Percentiles rank a stretch among this genome's conserved stretches.
Evolutionary conservation across 2,113 vertebrate genomes (phyloP).

Genomic region (Pteropus alecto): DNA sequence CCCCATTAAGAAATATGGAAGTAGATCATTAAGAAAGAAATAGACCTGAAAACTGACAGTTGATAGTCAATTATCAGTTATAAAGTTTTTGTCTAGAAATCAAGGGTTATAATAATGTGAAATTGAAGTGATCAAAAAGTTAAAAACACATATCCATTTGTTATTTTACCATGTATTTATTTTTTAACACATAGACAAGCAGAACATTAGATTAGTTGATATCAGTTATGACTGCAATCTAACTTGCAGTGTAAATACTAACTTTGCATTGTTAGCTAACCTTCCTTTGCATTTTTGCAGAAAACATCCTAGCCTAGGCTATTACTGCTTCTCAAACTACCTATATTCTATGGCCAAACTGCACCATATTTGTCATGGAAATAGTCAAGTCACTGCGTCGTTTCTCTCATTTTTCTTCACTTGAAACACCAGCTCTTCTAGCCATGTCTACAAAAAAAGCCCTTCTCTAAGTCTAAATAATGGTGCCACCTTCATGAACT

Average conservation of each 20-base stretch:
- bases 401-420: background rate
- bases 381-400: background rate
- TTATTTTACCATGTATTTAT: background rate
- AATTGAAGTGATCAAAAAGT: background rate
- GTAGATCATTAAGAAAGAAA: background rate
- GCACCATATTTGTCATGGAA: background rate
- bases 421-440: background rate
- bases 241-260: background rate
- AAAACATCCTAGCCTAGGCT: background rate
- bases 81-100: constrained; percentile 8
- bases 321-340: background rate
- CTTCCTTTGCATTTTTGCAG: background rate
- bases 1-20: background rate
- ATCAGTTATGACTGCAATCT: background rate
- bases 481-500: background rate
- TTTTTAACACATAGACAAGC: background rate
- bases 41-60: background rate
- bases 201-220: background rate
- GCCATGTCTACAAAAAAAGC: background rate
- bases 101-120: background rate
- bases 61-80: background rate
- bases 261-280: background rate
- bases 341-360: background rate
- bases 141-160: background rate
- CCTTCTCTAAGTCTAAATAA: background rate